Base-by-base conservation (phyloP, 1,140 invertebrate species). In the Venturia canescens region DNA sequence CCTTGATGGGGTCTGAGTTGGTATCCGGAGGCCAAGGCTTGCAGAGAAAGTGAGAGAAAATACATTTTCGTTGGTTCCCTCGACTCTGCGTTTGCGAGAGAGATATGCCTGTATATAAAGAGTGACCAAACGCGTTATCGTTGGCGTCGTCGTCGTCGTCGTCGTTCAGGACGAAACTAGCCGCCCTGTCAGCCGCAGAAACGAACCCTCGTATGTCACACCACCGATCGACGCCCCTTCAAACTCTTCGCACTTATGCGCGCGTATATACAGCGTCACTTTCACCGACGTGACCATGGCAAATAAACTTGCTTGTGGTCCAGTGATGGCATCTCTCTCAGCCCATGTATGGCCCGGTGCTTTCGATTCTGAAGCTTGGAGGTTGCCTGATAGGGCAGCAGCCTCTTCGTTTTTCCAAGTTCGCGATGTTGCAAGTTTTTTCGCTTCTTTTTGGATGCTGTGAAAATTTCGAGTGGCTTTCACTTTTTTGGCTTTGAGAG, bases 191-290 rank as follows among this genome's bases (percentile, higher is more conserved):
- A 90, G 85, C 83, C 82, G 88, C 89, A 90, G 89, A 86, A 87
- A 83, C 67, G 66, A 69, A 87, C 89, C 88, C 89, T 90, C 89
- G 88, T 90, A 90, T 90, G 89, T 90, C 89, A 90, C 81, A 82
- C 78, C 83, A 77, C 81, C 72, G 79, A 85, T 67, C 76, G 48
- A 27, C 53, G 70, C 63, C 67, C 15, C 66, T 31, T 69, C 13
- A 69, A 13, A 31, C 66, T 69, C 66, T 69, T 69, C 66, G 44
- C 53, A 48, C 29, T 23, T 78, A 78, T 67, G 67, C 60, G 67
- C 38, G 66, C 13, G 16, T 50, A 26, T 38, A 26, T 27, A 31
- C 1, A 18, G 4, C 31, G 26, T 31, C 27, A n/a, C 18, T 69
- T 69, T 31, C 13, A 16, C 1, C 66, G 21, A 69, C 66, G 27